Evolutionary conservation across 2,888 invertebrate species (phyloP).

Genomic region (Malthinus seriepunctatus): DNA sequence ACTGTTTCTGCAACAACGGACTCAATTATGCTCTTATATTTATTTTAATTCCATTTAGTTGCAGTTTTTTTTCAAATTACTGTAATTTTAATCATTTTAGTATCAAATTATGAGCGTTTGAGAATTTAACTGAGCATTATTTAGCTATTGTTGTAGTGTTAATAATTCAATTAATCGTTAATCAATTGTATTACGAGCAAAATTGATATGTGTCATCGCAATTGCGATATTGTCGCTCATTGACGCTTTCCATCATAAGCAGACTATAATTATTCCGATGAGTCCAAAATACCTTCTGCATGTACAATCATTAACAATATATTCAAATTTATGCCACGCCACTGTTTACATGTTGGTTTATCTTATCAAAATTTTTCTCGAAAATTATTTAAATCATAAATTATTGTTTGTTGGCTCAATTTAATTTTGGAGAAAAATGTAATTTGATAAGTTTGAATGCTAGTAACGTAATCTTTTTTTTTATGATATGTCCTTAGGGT

Average conservation of each 20-base stretch:
- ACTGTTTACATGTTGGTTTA: too few relatives aligned
- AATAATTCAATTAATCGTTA: constrained; percentile 40
- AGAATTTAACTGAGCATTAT: too few relatives aligned
- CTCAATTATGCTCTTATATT: constrained; percentile 17
- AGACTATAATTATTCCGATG: constrained; percentile 19
- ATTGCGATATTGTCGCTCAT: constrained; percentile 41
- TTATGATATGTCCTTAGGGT: constrained; percentile 10
- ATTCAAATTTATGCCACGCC: not conserved
- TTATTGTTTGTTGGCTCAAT: too few relatives aligned
- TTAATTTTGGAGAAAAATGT: not conserved
- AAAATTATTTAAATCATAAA: too few relatives aligned
- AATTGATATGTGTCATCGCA: constrained; percentile 47
- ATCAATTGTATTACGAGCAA: constrained; percentile 44
- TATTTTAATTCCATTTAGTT: constrained; percentile 22
- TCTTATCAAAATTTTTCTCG: too few relatives aligned
- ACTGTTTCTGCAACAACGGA: constrained; percentile 38
- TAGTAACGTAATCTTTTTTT: constrained; percentile 5
- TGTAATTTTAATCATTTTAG: too few relatives aligned
- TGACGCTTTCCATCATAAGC: constrained; percentile 42
- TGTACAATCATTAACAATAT: constrained; percentile 4
- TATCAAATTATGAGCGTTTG: too few relatives aligned
- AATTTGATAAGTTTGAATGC: constrained; percentile 5
- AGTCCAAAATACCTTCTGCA: constrained; percentile 6
- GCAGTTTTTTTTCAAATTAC: too few relatives aligned
- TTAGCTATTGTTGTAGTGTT: too few relatives aligned